Conservation (phyloP, 2,113 vertebrate species). For the Ceyx cyanopectus region DNA sequence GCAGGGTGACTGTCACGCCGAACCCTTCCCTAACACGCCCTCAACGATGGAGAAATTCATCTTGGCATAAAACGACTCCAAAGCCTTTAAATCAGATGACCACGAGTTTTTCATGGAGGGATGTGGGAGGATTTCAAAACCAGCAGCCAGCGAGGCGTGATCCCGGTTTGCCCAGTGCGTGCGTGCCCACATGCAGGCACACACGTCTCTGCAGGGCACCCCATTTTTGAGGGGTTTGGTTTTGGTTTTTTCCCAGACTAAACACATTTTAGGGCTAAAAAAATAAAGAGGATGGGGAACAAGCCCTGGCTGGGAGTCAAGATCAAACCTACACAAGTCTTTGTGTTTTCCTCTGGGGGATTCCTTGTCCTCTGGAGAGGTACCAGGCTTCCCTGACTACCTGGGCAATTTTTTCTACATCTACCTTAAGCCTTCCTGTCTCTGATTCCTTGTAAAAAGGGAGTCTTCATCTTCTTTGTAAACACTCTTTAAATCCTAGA, state of each 20-base stretch:
- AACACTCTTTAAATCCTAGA: background rate
- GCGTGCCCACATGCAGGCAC: background rate
- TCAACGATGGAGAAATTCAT: background rate
- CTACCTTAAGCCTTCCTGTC: background rate
- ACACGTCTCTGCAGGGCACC: background rate
- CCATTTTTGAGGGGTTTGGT: too few species aligned
- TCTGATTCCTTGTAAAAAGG: background rate
- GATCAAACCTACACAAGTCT: background rate
- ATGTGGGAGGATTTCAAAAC: slow-evolving; percentile 65
- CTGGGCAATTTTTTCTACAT: background rate
- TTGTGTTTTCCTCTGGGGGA: background rate
- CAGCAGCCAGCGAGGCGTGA: background rate
- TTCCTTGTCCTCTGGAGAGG: background rate
- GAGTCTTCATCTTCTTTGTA: background rate
- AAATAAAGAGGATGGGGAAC: background rate
- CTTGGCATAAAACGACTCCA: background rate
- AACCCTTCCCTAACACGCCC: slow-evolving; percentile 30
- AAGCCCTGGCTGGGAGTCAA: background rate
- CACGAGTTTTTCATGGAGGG: background rate
- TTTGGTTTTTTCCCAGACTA: too few species aligned
- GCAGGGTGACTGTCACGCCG: background rate
- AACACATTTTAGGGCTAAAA: background rate
- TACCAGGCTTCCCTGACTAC: background rate
- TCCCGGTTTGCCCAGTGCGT: background rate
- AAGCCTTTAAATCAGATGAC: slow-evolving; percentile 43